phyloP scores from a whole-genome alignment of 2,797 vertebrate genomes.

The Austrolebias charrua region DNA sequence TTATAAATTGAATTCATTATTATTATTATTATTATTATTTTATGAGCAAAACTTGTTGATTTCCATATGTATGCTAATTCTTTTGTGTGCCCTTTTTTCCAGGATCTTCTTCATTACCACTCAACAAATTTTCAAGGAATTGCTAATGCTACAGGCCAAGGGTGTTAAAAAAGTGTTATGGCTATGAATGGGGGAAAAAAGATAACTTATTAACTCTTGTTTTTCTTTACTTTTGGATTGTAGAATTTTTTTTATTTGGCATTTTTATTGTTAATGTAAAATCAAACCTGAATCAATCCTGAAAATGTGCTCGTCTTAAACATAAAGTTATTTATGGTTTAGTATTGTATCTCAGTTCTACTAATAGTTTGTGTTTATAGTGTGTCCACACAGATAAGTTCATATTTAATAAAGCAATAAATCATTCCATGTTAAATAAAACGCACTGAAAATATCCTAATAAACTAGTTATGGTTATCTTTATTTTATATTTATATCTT shows the following conservation, averaged over 20 bases:
- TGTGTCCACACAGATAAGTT: no score
- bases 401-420: no score
- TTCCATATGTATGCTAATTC: neutral
- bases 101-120: slow-evolving; percentile 77
- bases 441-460: no score
- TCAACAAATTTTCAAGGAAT: slow-evolving; percentile 1
- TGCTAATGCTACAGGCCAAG: neutral
- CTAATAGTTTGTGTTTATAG: neutral
- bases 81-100: slow-evolving; percentile 20
- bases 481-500: no score
- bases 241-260: slow-evolving; percentile 38
- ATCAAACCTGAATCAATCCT: slow-evolving; percentile 15
- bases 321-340: neutral
- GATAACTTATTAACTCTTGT: slow-evolving; percentile 60
- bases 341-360: neutral
- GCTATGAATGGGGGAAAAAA: slow-evolving; percentile 2
- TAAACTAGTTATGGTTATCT: no score
- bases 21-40: no score
- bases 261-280: slow-evolving; percentile 33
- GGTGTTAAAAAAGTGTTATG: slow-evolving; percentile 20
- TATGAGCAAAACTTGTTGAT: neutral
- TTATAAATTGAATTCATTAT: no score
- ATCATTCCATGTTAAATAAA: no score
- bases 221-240: slow-evolving; percentile 29
- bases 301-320: neutral